A percentile compares a stretch with the other conserved stretches of the same genome.
These are phyloP conservation scores for Melanotaenia pygmaea DNA, from an alignment of 2,797 vertebrate species.

Conservation along the genomic window DNA sequence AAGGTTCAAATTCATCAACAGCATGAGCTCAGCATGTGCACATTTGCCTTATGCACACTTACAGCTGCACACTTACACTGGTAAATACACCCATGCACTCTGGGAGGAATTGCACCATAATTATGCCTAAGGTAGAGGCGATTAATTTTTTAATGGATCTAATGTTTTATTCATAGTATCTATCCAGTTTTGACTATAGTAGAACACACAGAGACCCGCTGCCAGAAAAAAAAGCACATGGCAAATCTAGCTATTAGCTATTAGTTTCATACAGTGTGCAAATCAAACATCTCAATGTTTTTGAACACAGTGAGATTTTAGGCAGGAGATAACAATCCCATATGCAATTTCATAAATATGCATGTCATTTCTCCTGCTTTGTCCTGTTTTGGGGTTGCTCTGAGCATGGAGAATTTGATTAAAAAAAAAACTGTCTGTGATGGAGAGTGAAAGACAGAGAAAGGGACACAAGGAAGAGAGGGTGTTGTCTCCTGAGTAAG, in stretches of 20 bases:
- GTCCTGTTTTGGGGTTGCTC: slow-evolving; percentile 5
- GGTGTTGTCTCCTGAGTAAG: slow-evolving; percentile 58
- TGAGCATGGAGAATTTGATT: slow-evolving; percentile 18
- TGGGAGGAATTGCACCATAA: slow-evolving; percentile 75
- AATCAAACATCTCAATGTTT: slow-evolving; percentile 27
- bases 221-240: slow-evolving; percentile 51
- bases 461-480: slow-evolving; percentile 28
- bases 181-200: slow-evolving; percentile 71
- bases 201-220: slow-evolving; percentile 47
- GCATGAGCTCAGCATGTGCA: slow-evolving; percentile 27
- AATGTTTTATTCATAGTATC: slow-evolving; percentile 85
- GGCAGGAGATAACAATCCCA: slow-evolving; percentile 1
- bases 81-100: slow-evolving; percentile 41
- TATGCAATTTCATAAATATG: slow-evolving; percentile 34
- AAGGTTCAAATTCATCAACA: slow-evolving; percentile 22
- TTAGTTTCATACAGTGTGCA: slow-evolving; percentile 28
- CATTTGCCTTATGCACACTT: slow-evolving; percentile 21
- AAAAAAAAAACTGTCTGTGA: slow-evolving; percentile 11
- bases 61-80: slow-evolving; percentile 18
- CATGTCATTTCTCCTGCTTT: not conserved
- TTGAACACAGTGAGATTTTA: not conserved
- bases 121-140: slow-evolving; percentile 80
- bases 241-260: slow-evolving; percentile 49
- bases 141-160: slow-evolving; percentile 85
- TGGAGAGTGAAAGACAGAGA: slow-evolving; percentile 26